Percentiles rank a stretch among this genome's conserved stretches.
Evolutionary conservation across 2,888 invertebrate genomes (phyloP).

Genomic region (Tolmerus cingulatus): DNA sequence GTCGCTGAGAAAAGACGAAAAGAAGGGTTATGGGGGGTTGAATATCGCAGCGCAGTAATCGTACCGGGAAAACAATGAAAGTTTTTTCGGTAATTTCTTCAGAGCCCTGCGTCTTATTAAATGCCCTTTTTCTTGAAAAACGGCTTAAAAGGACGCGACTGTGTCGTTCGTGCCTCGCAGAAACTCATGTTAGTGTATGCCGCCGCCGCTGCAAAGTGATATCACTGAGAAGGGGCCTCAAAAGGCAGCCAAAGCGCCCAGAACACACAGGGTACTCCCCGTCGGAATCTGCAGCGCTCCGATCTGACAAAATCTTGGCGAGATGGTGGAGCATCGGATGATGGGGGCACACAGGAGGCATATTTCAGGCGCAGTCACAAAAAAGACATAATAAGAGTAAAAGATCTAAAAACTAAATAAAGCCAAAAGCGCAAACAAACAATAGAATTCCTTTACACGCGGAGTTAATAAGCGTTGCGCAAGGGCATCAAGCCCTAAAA

Average conservation of each 20-base stretch:
- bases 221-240: neutral
- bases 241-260: neutral
- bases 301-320: neutral
- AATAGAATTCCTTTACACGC: constrained; percentile 41
- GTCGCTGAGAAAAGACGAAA: neutral
- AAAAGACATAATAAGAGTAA: neutral
- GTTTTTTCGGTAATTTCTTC: neutral
- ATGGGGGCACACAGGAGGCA: constrained; percentile 15
- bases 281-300: neutral
- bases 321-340: neutral
- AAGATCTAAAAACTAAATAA: neutral
- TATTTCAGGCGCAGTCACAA: neutral
- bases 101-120: neutral
- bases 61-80: constrained; percentile 14
- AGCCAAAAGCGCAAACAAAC: constrained; percentile 32
- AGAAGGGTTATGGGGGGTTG: too few relatives aligned
- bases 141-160: neutral
- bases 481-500: constrained; percentile 41
- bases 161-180: constrained; percentile 21
- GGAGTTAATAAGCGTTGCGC: constrained; percentile 40
- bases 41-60: neutral
- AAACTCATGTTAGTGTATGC: neutral
- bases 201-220: neutral
- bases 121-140: neutral
- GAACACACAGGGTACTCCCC: neutral